Base-by-base conservation (phyloP, 2,113 vertebrate species). In the Nestor notabilis region DNA sequence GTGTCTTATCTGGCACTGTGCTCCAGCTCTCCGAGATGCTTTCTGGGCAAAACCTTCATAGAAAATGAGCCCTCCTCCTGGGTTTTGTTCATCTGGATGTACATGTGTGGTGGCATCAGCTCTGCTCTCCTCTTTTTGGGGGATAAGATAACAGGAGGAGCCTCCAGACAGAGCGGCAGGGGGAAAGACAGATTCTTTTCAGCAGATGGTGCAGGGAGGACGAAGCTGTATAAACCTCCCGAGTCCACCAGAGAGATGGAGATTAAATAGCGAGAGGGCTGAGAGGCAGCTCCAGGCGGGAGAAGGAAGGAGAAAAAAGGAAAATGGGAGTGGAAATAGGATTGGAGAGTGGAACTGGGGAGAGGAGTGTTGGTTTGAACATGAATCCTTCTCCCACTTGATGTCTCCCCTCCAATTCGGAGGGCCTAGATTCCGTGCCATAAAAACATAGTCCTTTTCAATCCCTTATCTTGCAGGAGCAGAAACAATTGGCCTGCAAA, bases 401-500 rank as follows among this genome's bases (percentile, higher is more conserved):
- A 69, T 95, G 66, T 94, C 93, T 93, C 93, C 93, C 93, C 75
- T 96, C 95, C 87, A 81, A 95, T 96, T 96, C 76, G 0, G 74
- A 96, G 87, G 89, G 58, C 95, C 93, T 85, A 31, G 93, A 80
- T 95, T 96, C 94, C 29, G 66, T 93, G 94, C 96, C 92, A 87
- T 97, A 90, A 95, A 96, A 96, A 96, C 81, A 95, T 89, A 92
- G 91, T 88, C 93, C 95, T 94, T 97, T 93, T 96, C 96, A 93
- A 90, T 91, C 94, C 95, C 97, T 97, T 97, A 98, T 98, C 98
- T 98, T 95, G 94, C 92, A 93, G 94, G 92, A 97, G 96, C 95
- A 96, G 97, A 96, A 96, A 97, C 97, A 97, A 91, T 84, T 92
- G 92, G 97, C 97, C 90, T 95, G 97, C 97, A 96, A 96, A 96